A percentile compares a stretch with the other conserved stretches of the same genome.
phyloP scores from a whole-genome alignment of 2,888 invertebrate species.

The Temnothorax ravouxi region DNA sequence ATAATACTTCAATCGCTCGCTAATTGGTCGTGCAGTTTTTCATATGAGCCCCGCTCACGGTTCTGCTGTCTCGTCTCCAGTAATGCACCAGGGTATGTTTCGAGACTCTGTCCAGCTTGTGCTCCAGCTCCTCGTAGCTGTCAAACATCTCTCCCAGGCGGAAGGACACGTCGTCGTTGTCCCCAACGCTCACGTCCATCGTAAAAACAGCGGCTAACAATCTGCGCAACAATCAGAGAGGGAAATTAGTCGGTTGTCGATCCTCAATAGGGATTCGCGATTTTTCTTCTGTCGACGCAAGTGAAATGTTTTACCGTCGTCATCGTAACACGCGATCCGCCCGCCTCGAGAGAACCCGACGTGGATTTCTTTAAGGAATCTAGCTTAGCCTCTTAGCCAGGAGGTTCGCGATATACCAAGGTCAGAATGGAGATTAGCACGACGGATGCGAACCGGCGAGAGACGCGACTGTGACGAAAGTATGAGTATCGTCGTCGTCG shows the following conservation, averaged over 20 bases:
- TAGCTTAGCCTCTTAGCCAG: background rate
- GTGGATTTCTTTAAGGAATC: background rate
- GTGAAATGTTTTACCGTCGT: conserved; percentile 31
- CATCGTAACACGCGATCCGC: background rate
- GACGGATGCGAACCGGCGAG: background rate
- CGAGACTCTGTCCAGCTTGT: conserved; percentile 84
- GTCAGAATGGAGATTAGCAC: background rate
- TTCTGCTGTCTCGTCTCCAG: conserved; percentile 86
- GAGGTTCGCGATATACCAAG: background rate
- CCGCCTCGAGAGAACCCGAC: background rate
- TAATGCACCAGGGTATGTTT: conserved; percentile 86
- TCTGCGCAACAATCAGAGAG: conserved; percentile 38
- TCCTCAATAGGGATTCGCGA: background rate
- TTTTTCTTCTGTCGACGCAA: background rate
- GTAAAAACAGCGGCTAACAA: conserved; percentile 61
- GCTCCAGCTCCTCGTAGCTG: conserved; percentile 85
- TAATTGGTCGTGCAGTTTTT: conserved; percentile 86
- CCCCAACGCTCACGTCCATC: conserved; percentile 75
- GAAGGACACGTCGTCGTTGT: conserved; percentile 83
- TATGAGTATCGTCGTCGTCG: background rate
- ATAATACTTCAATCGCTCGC: conserved; percentile 85
- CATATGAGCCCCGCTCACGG: conserved; percentile 86
- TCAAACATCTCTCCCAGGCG: conserved; percentile 85
- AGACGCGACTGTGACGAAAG: background rate
- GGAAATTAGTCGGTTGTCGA: background rate